phyloP scores from a whole-genome alignment of 2,113 vertebrate genomes.

The Lathamus discolor region DNA sequence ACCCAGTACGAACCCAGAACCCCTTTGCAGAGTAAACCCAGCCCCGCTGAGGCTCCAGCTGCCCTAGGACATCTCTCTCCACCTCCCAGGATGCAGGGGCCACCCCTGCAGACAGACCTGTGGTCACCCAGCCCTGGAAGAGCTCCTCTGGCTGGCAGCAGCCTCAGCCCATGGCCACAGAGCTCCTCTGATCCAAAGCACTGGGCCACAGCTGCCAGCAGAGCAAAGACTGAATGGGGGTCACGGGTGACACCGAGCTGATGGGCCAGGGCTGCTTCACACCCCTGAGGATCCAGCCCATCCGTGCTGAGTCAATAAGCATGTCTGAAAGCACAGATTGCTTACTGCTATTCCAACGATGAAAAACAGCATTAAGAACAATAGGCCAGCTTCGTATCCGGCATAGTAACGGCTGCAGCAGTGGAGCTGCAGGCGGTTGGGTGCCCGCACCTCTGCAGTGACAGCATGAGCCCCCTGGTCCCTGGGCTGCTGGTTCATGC shows the following conservation, averaged over 20 bases:
- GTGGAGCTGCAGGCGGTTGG: rapidly evolving
- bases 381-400: not conserved
- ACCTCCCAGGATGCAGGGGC: not conserved
- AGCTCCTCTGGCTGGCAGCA: not conserved
- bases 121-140: not conserved
- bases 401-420: not conserved
- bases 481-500: not conserved
- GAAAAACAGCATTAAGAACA: slow-evolving; percentile 7
- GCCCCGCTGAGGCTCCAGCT: not conserved
- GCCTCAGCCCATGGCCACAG: not conserved
- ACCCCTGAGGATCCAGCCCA: not conserved
- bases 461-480: not conserved
- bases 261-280: not conserved
- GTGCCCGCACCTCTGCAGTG: not conserved
- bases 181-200: not conserved
- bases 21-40: not conserved
- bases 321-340: not conserved
- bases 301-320: not conserved
- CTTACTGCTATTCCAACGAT: not conserved
- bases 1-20: slow-evolving; percentile 10
- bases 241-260: not conserved
- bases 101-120: not conserved
- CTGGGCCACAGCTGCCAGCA: not conserved
- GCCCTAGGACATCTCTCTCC: not conserved
- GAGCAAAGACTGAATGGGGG: not conserved